Evolutionary conservation across 2,888 invertebrate species (phyloP).

Genomic region (Tenodera sinensis): DNA sequence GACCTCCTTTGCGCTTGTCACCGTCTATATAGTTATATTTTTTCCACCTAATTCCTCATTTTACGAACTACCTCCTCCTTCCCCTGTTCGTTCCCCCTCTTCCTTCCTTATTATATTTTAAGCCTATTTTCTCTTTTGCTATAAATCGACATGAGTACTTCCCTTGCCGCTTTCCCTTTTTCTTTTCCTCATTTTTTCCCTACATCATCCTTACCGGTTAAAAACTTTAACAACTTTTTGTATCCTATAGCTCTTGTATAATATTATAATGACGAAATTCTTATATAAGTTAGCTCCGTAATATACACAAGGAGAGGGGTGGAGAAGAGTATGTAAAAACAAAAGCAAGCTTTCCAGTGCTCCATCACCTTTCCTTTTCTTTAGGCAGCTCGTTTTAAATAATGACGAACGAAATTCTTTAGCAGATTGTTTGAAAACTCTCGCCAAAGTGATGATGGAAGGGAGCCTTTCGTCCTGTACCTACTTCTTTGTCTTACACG

Average conservation of each 20-base stretch:
- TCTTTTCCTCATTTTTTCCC: constrained; percentile 10
- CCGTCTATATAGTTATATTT: neutral
- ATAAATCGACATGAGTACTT: constrained; percentile 27
- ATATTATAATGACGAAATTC: constrained; percentile 44
- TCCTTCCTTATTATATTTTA: constrained; percentile 23
- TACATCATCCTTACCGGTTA: constrained; percentile 26
- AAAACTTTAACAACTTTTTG: constrained; percentile 30
- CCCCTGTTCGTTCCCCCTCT: neutral
- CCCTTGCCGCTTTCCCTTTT: neutral
- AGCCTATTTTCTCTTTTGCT: constrained; percentile 22
- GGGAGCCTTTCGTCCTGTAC: neutral
- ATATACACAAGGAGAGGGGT: constrained; percentile 26
- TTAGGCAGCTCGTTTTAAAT: constrained; percentile 30
- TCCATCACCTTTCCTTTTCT: constrained; percentile 18
- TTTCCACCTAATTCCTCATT: constrained; percentile 1
- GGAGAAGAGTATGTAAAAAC: constrained; percentile 7
- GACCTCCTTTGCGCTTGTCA: neutral
- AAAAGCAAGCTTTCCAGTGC: constrained; percentile 26
- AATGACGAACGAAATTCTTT: constrained; percentile 31
- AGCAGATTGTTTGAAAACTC: constrained; percentile 27
- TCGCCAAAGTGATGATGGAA: constrained; percentile 12
- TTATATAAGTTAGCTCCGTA: constrained; percentile 40
- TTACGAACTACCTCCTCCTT: neutral
- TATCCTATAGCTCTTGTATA: constrained; percentile 33
- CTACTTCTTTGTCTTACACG: neutral